phyloP scores from a whole-genome alignment of 2,797 vertebrate genomes.

The Halcyon leucocephala region DNA sequence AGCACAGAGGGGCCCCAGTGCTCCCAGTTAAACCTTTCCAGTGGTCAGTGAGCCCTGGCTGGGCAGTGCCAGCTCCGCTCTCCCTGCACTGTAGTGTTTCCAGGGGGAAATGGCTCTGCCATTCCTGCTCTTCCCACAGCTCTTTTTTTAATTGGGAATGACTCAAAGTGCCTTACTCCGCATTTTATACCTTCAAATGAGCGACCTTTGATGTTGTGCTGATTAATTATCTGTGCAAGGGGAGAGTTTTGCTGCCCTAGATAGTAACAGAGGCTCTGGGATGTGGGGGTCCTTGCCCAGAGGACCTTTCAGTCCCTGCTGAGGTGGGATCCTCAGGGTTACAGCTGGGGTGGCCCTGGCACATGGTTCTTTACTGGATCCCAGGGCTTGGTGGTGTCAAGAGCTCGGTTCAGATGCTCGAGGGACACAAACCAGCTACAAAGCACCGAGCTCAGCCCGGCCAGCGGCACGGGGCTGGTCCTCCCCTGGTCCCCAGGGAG shows the following conservation, averaged over 20 bases:
- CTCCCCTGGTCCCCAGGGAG: background rate
- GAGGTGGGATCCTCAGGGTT: background rate
- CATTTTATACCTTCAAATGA: background rate
- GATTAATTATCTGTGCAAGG: background rate
- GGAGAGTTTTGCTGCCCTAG: background rate
- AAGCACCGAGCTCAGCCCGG: background rate
- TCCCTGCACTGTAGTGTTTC: rapidly evolving
- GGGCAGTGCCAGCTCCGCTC: background rate
- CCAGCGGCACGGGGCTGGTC: background rate
- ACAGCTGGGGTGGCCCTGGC: background rate
- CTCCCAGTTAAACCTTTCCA: background rate
- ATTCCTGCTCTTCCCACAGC: background rate
- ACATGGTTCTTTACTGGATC: rapidly evolving
- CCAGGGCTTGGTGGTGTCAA: background rate
- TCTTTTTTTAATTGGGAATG: background rate
- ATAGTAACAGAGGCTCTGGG: background rate
- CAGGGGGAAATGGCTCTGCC: background rate
- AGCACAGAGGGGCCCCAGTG: background rate
- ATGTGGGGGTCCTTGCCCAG: background rate
- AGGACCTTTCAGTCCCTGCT: background rate
- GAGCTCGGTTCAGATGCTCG: rapidly evolving
- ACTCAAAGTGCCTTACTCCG: background rate
- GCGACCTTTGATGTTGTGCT: background rate
- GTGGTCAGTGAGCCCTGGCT: background rate
- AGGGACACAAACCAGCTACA: background rate